Percentiles rank a stretch among this genome's conserved stretches.
phyloP scores from a whole-genome alignment of 2,113 vertebrate genomes.

The Chaetorhynchus papuensis region DNA sequence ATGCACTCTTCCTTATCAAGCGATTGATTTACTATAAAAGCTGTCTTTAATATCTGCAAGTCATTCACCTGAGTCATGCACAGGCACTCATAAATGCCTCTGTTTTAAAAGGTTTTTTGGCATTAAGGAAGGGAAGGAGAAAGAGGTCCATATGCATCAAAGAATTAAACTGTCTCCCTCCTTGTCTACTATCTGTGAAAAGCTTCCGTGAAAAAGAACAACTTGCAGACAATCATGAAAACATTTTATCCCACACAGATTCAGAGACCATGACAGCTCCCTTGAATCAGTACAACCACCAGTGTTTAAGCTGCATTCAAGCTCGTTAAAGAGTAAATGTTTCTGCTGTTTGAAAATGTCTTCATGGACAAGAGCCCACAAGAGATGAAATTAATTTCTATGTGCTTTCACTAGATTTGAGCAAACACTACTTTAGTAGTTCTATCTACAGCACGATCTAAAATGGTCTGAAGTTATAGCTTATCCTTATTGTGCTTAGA shows the following conservation, averaged over 20 bases:
- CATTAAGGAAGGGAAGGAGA: background rate
- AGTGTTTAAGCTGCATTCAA: background rate
- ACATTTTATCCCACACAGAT: constrained; percentile 32
- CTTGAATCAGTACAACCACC: background rate
- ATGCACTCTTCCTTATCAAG: background rate
- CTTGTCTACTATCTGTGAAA: constrained; percentile 17
- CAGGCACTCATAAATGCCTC: background rate
- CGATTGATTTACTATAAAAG: constrained; percentile 21
- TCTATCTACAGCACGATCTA: background rate
- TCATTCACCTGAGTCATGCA: constrained; percentile 34
- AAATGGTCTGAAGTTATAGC: background rate
- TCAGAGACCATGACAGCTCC: background rate
- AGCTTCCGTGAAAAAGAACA: background rate
- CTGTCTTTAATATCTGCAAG: constrained; percentile 16
- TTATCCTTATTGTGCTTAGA: background rate
- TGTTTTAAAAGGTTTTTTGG: constrained; percentile 16
- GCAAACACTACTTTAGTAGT: background rate
- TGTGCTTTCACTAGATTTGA: background rate
- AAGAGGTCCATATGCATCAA: background rate
- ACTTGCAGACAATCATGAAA: constrained; percentile 3
- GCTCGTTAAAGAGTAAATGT: background rate
- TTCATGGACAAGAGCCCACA: background rate
- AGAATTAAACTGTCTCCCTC: background rate
- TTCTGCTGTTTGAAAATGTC: background rate
- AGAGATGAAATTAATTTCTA: background rate